Evolutionary conservation across 2,888 invertebrate genomes (phyloP).

Genomic region (Flexamia atlantica): DNA sequence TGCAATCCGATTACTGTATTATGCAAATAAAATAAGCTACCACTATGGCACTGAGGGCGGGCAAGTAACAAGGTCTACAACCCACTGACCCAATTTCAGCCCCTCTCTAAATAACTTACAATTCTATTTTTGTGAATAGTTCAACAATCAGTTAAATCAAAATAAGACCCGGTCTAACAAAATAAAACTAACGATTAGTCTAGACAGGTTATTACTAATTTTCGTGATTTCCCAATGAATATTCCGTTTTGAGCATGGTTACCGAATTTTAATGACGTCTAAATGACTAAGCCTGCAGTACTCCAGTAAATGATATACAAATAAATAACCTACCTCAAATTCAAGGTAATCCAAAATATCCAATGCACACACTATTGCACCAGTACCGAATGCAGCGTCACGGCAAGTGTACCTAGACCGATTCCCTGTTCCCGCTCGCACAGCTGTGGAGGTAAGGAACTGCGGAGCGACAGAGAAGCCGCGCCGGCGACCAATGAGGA

Average conservation of each 20-base stretch:
- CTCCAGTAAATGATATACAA: too few relatives aligned
- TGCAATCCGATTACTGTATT: neutral
- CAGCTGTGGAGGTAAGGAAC: neutral
- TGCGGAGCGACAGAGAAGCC: neutral
- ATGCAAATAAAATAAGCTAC: too few relatives aligned
- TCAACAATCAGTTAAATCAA: too few relatives aligned
- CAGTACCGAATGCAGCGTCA: neutral
- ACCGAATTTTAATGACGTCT: too few relatives aligned
- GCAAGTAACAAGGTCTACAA: neutral
- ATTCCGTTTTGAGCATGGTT: too few relatives aligned
- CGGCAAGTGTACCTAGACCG: slow-evolving; percentile 32
- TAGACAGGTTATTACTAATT: too few relatives aligned
- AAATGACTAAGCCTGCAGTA: too few relatives aligned
- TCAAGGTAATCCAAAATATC: neutral
- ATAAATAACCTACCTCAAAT: neutral
- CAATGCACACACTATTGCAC: neutral
- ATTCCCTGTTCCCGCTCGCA: neutral
- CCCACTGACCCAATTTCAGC: slow-evolving; percentile 26
- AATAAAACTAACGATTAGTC: too few relatives aligned
- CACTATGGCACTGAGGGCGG: neutral
- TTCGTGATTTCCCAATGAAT: too few relatives aligned
- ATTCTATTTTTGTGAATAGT: too few relatives aligned
- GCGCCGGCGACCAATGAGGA: slow-evolving; percentile 5
- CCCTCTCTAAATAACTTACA: neutral
- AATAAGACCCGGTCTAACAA: too few relatives aligned